Percentiles rank a stretch among this genome's conserved stretches.
Conservation (phyloP, 2,888 invertebrate genomes). For the Vanessa cardui region DNA sequence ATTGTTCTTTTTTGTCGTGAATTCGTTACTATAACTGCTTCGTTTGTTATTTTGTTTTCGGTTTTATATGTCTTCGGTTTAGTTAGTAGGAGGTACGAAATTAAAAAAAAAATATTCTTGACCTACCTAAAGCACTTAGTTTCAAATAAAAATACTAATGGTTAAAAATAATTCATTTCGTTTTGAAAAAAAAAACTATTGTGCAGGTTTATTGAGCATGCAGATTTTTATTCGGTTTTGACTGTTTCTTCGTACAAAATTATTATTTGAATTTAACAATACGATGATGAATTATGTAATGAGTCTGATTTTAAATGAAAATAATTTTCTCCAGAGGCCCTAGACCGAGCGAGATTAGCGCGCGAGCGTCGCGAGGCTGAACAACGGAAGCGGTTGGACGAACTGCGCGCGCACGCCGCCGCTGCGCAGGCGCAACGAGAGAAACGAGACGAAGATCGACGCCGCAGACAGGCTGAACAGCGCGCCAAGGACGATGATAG, state of each 20-base stretch:
- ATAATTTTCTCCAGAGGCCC: slow-evolving; percentile 58
- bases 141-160: no score
- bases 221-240: no score
- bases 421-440: slow-evolving; percentile 95
- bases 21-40: not conserved
- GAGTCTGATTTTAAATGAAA: not conserved
- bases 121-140: no score
- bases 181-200: no score
- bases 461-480: slow-evolving; percentile 91
- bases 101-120: not conserved
- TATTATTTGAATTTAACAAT: not conserved
- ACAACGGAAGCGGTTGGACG: slow-evolving; percentile 93
- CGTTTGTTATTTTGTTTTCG: not conserved
- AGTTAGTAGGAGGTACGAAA: not conserved
- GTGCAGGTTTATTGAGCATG: no score
- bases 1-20: not conserved
- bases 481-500: slow-evolving; percentile 88
- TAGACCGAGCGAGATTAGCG: slow-evolving; percentile 87
- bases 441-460: slow-evolving; percentile 93
- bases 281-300: not conserved
- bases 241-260: no score
- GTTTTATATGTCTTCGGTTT: no score
- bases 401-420: slow-evolving; percentile 93
- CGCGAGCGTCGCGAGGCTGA: slow-evolving; percentile 95
- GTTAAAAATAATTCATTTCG: no score